Evolutionary conservation across 2,888 invertebrate genomes (phyloP).

Genomic region (Panzeria rudis): DNA sequence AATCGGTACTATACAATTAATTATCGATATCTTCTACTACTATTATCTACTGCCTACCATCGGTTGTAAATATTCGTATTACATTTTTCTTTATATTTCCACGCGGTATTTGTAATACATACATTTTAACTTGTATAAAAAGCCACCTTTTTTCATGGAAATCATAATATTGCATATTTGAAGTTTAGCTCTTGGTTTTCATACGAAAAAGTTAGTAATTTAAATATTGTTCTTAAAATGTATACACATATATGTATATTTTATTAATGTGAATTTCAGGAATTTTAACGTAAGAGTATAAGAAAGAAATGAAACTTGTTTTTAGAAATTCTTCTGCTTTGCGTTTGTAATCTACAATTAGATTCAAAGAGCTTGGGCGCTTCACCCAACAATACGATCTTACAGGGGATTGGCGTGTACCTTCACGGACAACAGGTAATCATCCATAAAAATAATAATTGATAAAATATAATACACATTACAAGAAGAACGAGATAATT

Average conservation of each 20-base stretch:
- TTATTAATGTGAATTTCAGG: neutral
- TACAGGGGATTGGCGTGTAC: too few relatives aligned
- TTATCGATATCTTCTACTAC: too few relatives aligned
- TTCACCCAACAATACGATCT: neutral
- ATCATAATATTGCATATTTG: neutral
- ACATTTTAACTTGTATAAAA: neutral
- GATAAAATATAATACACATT: too few relatives aligned
- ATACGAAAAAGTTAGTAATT: slow-evolving; percentile 17
- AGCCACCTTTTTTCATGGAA: neutral
- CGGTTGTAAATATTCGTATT: neutral
- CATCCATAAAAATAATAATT: too few relatives aligned
- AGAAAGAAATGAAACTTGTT: too few relatives aligned
- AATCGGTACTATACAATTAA: too few relatives aligned
- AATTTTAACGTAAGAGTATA: too few relatives aligned
- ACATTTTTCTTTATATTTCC: neutral
- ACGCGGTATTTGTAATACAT: neutral
- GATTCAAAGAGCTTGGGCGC: neutral
- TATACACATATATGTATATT: too few relatives aligned
- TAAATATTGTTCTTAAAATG: neutral
- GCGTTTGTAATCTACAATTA: slow-evolving; percentile 1
- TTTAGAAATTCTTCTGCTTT: neutral
- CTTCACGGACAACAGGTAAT: too few relatives aligned
- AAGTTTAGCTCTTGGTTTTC: slow-evolving; percentile 3
- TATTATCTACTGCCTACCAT: too few relatives aligned
- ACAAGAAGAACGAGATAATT: too few relatives aligned